Evolutionary conservation across 1,140 invertebrate genomes (phyloP).

Genomic region (Drosophila tsacasi): DNA sequence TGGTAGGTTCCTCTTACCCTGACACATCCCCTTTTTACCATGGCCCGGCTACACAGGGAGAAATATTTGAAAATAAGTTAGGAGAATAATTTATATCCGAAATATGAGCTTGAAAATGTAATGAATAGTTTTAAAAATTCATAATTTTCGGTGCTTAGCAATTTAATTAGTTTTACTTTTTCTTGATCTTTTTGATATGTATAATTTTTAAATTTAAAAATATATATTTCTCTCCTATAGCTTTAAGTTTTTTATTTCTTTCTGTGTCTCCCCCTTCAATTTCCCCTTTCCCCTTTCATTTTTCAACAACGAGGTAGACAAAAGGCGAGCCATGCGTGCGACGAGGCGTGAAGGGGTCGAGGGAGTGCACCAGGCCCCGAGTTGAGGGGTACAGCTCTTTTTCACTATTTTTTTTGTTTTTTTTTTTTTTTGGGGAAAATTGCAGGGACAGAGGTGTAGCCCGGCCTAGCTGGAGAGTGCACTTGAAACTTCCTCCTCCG

Average conservation of each 20-base stretch:
- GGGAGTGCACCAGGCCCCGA: slow-evolving; percentile 16
- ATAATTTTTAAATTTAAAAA: not conserved
- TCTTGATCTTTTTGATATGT: not conserved
- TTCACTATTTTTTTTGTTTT: slow-evolving; percentile 5
- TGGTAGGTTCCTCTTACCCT: slow-evolving; percentile 13
- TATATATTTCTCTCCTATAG: not conserved
- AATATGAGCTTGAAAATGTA: not conserved
- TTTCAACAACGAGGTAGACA: slow-evolving; percentile 55
- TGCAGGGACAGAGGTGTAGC: slow-evolving; percentile 17
- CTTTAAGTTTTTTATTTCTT: not conserved
- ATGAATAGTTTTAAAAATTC: not conserved
- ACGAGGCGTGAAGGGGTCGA: slow-evolving; percentile 58
- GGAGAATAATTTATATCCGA: too few relatives aligned
- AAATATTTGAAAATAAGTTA: not conserved
- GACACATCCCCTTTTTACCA: not conserved
- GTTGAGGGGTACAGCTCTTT: slow-evolving; percentile 25
- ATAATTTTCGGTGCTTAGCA: not conserved
- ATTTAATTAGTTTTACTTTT: not conserved
- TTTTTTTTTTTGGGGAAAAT: slow-evolving; percentile 48
- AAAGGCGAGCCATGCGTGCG: slow-evolving; percentile 74
- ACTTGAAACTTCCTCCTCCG: slow-evolving; percentile 64
- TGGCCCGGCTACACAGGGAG: not conserved
- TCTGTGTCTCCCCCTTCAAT: not conserved
- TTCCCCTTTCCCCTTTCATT: slow-evolving; percentile 4
- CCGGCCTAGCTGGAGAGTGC: slow-evolving; percentile 63